Conservation (phyloP, 2,797 vertebrate genomes). For the Anabas testudineus region DNA sequence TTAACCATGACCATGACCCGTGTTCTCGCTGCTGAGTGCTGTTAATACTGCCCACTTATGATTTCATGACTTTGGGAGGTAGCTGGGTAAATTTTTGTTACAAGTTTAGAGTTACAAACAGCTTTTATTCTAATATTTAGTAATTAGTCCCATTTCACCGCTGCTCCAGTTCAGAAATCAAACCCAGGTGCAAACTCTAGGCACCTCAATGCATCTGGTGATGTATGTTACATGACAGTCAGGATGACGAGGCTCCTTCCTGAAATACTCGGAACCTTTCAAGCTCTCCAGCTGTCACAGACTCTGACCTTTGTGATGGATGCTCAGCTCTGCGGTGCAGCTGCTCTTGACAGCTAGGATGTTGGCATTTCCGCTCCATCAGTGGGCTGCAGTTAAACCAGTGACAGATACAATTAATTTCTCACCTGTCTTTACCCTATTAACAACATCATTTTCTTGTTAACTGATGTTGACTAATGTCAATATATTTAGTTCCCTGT, state of each 20-base stretch:
- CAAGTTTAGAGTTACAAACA: background rate
- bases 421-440: background rate
- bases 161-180: background rate
- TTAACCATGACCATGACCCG: conserved; percentile 31
- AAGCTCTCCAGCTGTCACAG: conserved; percentile 35
- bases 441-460: background rate
- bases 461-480: background rate
- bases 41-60: background rate
- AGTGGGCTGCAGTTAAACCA: conserved; percentile 11
- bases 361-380: conserved; percentile 48
- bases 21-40: background rate
- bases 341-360: conserved; percentile 23
- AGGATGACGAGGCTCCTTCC: conserved; percentile 25
- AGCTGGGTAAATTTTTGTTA: background rate
- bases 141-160: too few relatives aligned
- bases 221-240: conserved; percentile 14
- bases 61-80: background rate
- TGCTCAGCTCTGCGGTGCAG: conserved; percentile 32
- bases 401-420: conserved; percentile 2
- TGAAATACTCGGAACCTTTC: conserved; percentile 51
- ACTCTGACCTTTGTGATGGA: conserved; percentile 66
- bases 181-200: background rate
- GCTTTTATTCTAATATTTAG: too few relatives aligned
- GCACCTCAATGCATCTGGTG: conserved; percentile 13
- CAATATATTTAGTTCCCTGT: background rate